Evolutionary conservation across 2,888 invertebrate genomes (phyloP).

Genomic region (Rhagophthalmus giganteus): DNA sequence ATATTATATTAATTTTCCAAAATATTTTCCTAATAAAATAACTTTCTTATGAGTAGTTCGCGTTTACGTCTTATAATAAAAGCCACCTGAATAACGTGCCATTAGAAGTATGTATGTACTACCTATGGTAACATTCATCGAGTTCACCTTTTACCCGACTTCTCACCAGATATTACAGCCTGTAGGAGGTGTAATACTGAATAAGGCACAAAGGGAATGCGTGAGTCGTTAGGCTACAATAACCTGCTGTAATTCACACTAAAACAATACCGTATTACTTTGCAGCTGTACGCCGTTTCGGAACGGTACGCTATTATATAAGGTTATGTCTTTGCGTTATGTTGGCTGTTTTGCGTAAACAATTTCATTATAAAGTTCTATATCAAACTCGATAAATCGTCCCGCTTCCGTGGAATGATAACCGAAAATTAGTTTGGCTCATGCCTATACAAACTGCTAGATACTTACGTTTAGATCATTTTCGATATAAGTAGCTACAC

Average conservation of each 20-base stretch:
- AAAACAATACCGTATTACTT: constrained; percentile 37
- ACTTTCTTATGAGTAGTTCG: background rate
- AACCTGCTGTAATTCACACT: constrained; percentile 42
- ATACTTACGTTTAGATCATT: no score
- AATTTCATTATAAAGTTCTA: constrained; percentile 24
- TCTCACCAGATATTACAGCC: constrained; percentile 34
- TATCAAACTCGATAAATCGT: constrained; percentile 24
- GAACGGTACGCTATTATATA: constrained; percentile 19
- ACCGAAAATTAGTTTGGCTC: constrained; percentile 20
- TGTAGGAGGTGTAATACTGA: constrained; percentile 35
- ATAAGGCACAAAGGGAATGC: constrained; percentile 38
- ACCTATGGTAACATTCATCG: constrained; percentile 10
- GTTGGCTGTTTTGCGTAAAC: constrained; percentile 24
- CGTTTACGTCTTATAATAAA: constrained; percentile 14
- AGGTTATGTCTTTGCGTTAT: constrained; percentile 24
- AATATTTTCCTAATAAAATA: constrained; percentile 31
- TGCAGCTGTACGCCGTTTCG: constrained; percentile 16
- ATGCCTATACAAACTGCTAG: no score
- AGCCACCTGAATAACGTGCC: constrained; percentile 11
- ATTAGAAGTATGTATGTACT: constrained; percentile 10
- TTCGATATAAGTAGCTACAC: no score
- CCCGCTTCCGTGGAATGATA: constrained; percentile 9
- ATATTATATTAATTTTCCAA: constrained; percentile 9
- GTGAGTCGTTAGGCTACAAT: constrained; percentile 42
- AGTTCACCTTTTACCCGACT: constrained; percentile 29